These are phyloP conservation scores for Benthosema pterotum DNA, from an alignment of 2,797 vertebrate species.

Conservation along the genomic window DNA sequence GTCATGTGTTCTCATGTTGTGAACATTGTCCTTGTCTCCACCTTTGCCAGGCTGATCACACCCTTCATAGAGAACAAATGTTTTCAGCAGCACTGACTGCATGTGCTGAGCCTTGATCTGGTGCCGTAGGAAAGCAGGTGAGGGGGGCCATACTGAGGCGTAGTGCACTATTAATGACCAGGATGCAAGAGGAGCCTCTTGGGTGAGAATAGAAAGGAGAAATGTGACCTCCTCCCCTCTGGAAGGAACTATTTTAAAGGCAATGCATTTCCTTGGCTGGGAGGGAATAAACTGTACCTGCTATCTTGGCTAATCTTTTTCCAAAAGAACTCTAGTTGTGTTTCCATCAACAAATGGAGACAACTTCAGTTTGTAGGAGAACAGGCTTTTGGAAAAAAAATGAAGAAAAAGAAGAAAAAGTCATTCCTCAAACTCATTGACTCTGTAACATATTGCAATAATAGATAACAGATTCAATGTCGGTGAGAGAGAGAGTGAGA, in stretches of 20 bases:
- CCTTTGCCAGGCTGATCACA: conserved; percentile 13
- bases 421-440: no score
- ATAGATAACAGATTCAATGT: not conserved
- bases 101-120: conserved; percentile 37
- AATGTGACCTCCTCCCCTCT: conserved; percentile 72
- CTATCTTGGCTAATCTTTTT: not conserved
- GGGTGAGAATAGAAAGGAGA: conserved; percentile 73
- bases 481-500: no score
- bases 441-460: not conserved
- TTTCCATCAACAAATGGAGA: not conserved
- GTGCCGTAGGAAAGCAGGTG: conserved; percentile 11
- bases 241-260: conserved; percentile 72
- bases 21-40: conserved; percentile 4
- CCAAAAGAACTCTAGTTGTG: not conserved
- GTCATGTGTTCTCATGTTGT: not conserved
- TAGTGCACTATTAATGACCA: conserved; percentile 14
- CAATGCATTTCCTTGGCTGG: conserved; percentile 38
- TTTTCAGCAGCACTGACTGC: conserved; percentile 2
- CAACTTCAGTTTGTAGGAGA: not conserved
- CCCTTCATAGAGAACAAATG: conserved; percentile 13
- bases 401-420: no score
- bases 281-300: not conserved
- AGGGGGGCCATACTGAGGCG: conserved; percentile 14
- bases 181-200: conserved; percentile 37
- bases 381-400: not conserved